Evolutionary conservation across 30 jellyfish, hydroid and myxozoan species (phyloP).

Genomic region (Pseudorhiza aurosa): DNA sequence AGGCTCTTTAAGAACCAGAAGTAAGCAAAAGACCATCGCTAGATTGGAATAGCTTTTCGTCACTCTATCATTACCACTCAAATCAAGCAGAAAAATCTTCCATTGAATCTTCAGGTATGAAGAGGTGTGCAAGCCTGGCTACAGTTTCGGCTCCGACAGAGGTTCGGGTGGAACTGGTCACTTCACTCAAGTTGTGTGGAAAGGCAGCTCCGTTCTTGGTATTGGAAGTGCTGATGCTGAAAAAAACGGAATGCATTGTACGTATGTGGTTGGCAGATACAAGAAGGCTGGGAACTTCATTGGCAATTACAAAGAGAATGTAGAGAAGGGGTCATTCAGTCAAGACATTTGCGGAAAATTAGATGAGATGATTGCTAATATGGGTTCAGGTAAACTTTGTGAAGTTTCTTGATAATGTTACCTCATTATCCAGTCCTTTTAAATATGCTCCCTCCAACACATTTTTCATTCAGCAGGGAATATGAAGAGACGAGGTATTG

Average conservation of each 20-base stretch:
- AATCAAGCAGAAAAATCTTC: too few relatives aligned
- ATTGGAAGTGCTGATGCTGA: conserved; percentile 65
- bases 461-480: too few relatives aligned
- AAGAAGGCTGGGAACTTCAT: conserved; percentile 67
- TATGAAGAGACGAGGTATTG: too few relatives aligned
- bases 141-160: conserved; percentile 53
- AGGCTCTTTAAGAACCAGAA: too few relatives aligned
- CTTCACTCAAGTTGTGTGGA: conserved; percentile 92
- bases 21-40: too few relatives aligned
- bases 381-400: conserved; percentile 22
- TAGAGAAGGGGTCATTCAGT: conserved; percentile 59
- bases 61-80: too few relatives aligned
- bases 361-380: conserved; percentile 11
- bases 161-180: conserved; percentile 77
- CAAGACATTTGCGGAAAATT: neutral
- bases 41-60: too few relatives aligned
- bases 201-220: conserved; percentile 50
- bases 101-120: too few relatives aligned
- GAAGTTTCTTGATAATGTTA: too few relatives aligned
- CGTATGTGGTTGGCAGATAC: conserved; percentile 74
- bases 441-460: too few relatives aligned
- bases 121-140: conserved; percentile 86
- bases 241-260: conserved; percentile 58
- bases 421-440: too few relatives aligned
- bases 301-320: conserved; percentile 70